These are phyloP conservation scores for Bombus confusus DNA, from an alignment of 1,140 invertebrate species.

Conservation along the genomic window DNA sequence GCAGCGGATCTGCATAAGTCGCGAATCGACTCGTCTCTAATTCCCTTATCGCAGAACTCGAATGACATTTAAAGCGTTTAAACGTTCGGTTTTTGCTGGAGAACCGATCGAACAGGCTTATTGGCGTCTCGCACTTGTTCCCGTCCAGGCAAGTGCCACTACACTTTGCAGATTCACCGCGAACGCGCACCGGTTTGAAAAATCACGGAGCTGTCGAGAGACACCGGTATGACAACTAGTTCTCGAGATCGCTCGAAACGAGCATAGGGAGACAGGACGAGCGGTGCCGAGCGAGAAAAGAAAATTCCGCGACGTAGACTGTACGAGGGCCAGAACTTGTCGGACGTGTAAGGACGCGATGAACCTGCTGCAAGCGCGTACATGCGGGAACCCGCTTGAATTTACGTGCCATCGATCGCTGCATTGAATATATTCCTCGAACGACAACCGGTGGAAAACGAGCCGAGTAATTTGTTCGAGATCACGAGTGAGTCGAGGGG, in stretches of 20 bases:
- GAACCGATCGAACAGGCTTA: conserved; percentile 37
- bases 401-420: conserved; percentile 28
- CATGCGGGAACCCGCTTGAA: background rate
- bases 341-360: conserved; percentile 20
- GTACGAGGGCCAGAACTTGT: conserved; percentile 14
- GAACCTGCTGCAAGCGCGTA: conserved; percentile 36
- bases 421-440: conserved; percentile 25
- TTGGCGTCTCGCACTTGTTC: conserved; percentile 7
- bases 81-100: conserved; percentile 10
- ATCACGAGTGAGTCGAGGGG: background rate
- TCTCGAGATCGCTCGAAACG: conserved; percentile 24
- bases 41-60: too few species aligned
- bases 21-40: background rate
- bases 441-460: conserved; percentile 36
- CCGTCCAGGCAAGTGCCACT: background rate
- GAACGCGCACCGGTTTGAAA: conserved; percentile 44
- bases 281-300: background rate
- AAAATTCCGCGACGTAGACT: conserved; percentile 17
- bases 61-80: background rate
- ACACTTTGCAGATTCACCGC: conserved; percentile 13
- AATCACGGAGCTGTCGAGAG: conserved; percentile 12
- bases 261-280: too few species aligned
- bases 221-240: conserved; percentile 56
- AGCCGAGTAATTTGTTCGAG: conserved; percentile 44
- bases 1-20: conserved; percentile 24